Conservation (phyloP, 2,888 invertebrate species). For the Nemotelus nigrinus region DNA sequence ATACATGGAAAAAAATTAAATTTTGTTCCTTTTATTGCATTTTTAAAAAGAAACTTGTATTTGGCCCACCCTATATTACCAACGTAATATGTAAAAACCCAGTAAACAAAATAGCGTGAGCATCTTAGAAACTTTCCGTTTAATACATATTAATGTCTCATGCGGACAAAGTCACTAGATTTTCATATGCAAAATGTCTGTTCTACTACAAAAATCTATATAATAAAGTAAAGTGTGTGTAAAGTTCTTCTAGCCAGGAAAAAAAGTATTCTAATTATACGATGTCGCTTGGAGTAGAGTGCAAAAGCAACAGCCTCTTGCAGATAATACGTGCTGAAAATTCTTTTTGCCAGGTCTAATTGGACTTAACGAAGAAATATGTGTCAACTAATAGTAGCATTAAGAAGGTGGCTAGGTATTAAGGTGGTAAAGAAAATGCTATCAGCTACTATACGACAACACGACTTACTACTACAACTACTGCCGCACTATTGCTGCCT, state of each 20-base stretch:
- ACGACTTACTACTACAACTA: not conserved
- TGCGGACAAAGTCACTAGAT: not conserved
- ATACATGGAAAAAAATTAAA: no score
- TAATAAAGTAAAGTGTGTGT: not conserved
- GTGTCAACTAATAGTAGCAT: constrained; percentile 25
- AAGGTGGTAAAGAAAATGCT: constrained; percentile 3
- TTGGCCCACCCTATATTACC: no score
- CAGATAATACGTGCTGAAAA: constrained; percentile 38
- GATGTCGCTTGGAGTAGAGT: not conserved
- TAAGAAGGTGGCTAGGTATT: constrained; percentile 26
- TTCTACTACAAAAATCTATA: not conserved
- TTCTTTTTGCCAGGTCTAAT: constrained; percentile 35
- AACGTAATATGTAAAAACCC: not conserved
- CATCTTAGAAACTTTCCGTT: not conserved
- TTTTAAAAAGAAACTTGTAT: no score
- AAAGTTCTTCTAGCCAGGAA: not conserved
- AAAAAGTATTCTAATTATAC: constrained; percentile 8
- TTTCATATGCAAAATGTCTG: not conserved
- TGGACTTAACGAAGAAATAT: constrained; percentile 43
- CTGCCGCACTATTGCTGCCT: not conserved
- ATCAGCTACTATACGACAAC: not conserved
- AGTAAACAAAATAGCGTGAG: not conserved
- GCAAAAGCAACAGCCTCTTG: constrained; percentile 21
- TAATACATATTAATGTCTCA: not conserved
- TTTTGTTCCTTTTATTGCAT: no score